phyloP scores from a whole-genome alignment of 2,113 vertebrate species.

The Telmatochromis brachygnathus region DNA sequence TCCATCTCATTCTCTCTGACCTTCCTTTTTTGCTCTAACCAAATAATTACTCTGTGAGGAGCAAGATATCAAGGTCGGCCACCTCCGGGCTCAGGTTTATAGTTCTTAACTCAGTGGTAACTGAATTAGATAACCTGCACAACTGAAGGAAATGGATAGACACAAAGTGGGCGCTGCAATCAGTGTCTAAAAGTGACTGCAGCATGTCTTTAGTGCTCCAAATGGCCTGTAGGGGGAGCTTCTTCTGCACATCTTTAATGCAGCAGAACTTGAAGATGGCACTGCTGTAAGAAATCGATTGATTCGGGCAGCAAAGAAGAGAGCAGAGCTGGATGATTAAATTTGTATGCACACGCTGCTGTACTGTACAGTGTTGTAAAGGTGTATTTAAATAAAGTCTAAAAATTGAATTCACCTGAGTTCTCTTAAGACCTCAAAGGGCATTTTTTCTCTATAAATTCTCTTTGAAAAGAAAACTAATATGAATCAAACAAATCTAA shows the following conservation, averaged over 20 bases:
- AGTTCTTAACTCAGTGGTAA: background rate
- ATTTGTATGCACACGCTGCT: slow-evolving; percentile 40
- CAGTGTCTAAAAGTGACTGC: background rate
- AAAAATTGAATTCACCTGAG: background rate
- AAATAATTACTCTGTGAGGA: background rate
- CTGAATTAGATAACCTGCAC: background rate
- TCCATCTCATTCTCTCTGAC: background rate
- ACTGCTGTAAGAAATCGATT: background rate
- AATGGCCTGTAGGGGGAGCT: slow-evolving; percentile 18
- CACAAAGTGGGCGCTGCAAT: background rate
- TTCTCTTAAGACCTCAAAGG: background rate
- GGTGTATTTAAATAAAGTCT: slow-evolving; percentile 39
- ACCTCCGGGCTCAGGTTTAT: background rate
- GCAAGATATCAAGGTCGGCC: background rate
- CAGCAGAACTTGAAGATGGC: background rate
- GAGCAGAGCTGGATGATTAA: slow-evolving; percentile 32
- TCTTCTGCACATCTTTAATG: background rate
- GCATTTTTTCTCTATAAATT: background rate
- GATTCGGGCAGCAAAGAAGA: slow-evolving; percentile 23
- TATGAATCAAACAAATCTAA: background rate
- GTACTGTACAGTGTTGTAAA: slow-evolving; percentile 32
- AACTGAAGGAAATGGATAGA: background rate
- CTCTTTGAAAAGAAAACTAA: background rate
- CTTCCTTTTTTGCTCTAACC: background rate
- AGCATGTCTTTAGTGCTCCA: background rate